phyloP scores from a whole-genome alignment of 1,140 invertebrate species.

The Diorhabda sublineata region DNA sequence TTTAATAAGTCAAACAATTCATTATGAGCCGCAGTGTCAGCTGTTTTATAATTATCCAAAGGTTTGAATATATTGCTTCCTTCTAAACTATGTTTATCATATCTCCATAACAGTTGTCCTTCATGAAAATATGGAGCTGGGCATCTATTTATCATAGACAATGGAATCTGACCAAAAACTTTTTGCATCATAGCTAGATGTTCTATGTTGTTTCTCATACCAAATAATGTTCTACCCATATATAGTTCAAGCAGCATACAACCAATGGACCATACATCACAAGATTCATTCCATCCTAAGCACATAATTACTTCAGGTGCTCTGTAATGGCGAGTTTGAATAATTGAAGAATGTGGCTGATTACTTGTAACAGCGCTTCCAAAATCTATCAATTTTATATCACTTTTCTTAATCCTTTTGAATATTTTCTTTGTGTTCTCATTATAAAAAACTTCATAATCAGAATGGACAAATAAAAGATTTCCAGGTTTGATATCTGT shows the following conservation, averaged over 20 bases:
- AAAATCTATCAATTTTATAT: constrained; percentile 97
- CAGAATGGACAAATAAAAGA: constrained; percentile 94
- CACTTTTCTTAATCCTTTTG: constrained; percentile 82
- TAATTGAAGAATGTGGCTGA: constrained; percentile 99
- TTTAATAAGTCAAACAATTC: too few species aligned
- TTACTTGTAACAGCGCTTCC: constrained; percentile 99
- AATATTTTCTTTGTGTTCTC: constrained; percentile 87
- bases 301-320: constrained; percentile 99
- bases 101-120: too few species aligned
- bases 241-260: constrained; percentile 99
- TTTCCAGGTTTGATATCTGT: constrained; percentile 99
- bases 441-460: constrained; percentile 81
- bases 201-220: constrained; percentile 99
- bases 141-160: constrained; percentile 40
- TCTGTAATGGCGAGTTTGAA: constrained; percentile 97
- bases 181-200: constrained; percentile 99
- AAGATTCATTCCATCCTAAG: constrained; percentile 98
- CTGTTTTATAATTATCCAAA: too few species aligned
- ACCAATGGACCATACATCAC: constrained; percentile 99
- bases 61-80: too few species aligned
- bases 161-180: constrained; percentile 92
- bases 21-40: too few species aligned
- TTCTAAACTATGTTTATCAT: too few species aligned
- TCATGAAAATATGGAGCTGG: too few species aligned
- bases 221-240: constrained; percentile 96